These are phyloP conservation scores for Lumbricus terrestris DNA, from an alignment of 2,888 invertebrate species.

Conservation along the genomic window DNA sequence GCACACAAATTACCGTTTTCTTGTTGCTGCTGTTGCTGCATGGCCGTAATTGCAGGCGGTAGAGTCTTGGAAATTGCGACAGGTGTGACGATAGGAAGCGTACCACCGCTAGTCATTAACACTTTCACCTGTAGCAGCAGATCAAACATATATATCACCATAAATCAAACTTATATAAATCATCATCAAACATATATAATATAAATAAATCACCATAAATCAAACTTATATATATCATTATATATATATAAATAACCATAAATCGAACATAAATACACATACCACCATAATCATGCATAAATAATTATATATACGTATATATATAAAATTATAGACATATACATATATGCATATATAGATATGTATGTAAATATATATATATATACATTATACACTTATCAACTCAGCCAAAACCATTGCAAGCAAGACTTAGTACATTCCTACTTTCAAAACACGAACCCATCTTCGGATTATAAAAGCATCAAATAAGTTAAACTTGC, in stretches of 20 bases:
- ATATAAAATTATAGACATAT: too few species aligned
- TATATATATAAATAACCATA: too few species aligned
- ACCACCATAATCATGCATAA: too few species aligned
- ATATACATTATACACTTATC: neutral
- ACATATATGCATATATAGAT: neutral
- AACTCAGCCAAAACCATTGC: neutral
- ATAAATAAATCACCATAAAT: too few species aligned
- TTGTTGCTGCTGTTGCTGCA: conserved; percentile 48
- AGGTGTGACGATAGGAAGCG: conserved; percentile 60
- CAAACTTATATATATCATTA: too few species aligned
- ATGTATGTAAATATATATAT: neutral
- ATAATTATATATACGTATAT: too few species aligned
- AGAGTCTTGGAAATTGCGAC: conserved; percentile 66
- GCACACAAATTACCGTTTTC: neutral
- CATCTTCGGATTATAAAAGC: neutral
- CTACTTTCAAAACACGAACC: neutral
- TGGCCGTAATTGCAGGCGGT: conserved; percentile 68
- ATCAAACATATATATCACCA: neutral
- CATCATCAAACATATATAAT: too few species aligned
- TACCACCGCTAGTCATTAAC: conserved; percentile 63
- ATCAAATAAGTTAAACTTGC: neutral
- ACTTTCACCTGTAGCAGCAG: conserved; percentile 65
- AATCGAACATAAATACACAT: too few species aligned
- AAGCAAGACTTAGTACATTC: neutral
- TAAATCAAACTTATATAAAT: too few species aligned